phyloP scores from a whole-genome alignment of 2,888 invertebrate genomes.

The Leptopilina drosophilae region DNA sequence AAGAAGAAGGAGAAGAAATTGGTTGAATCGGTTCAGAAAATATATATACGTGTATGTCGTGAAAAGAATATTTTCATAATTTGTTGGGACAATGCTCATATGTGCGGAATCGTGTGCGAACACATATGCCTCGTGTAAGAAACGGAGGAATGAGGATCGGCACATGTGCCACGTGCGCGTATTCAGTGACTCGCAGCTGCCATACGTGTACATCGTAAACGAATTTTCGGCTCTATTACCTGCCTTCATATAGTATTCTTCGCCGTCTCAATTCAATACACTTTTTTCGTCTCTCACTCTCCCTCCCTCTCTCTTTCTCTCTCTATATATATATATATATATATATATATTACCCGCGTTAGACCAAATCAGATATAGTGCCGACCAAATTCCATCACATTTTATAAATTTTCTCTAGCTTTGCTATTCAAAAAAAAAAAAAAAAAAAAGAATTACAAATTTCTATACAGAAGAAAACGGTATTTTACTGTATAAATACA shows the following conservation, averaged over 20 bases:
- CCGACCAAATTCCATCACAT: no score
- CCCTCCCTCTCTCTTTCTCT: no score
- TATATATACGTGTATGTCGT: neutral
- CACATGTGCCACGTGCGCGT: slow-evolving; percentile 58
- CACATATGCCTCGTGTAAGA: slow-evolving; percentile 55
- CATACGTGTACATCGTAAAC: slow-evolving; percentile 53
- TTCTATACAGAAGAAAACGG: no score
- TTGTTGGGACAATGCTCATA: slow-evolving; percentile 53
- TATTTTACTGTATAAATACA: no score
- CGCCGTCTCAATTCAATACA: neutral
- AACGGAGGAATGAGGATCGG: slow-evolving; percentile 53
- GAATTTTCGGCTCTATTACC: slow-evolving; percentile 41
- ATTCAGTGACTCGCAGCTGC: slow-evolving; percentile 59
- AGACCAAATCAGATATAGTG: no score
- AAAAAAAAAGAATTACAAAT: no score
- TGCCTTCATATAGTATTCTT: slow-evolving; percentile 16
- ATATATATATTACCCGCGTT: no score
- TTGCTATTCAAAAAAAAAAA: no score
- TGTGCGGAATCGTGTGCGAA: slow-evolving; percentile 52
- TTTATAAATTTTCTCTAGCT: no score
- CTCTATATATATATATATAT: no score
- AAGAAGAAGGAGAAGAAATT: no score
- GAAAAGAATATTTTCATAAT: slow-evolving; percentile 56
- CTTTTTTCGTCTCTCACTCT: neutral
- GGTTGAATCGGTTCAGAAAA: neutral